Conservation (phyloP, 92 coral and sea anemone species). For the Parazoanthus atlanticus region DNA sequence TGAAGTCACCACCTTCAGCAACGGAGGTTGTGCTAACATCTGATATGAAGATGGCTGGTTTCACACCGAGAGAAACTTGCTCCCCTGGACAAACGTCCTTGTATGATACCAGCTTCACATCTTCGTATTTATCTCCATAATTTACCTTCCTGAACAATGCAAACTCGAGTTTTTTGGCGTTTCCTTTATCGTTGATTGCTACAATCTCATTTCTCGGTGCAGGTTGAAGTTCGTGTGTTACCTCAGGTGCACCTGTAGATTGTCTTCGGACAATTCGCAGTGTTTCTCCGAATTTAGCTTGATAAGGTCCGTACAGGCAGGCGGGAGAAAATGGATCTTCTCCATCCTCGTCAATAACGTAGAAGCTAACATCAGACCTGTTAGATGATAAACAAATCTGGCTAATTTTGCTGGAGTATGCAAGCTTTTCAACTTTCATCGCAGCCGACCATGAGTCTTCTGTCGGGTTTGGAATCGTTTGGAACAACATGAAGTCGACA, state of each 20-base stretch:
- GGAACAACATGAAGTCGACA: conserved; percentile 19
- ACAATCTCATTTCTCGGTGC: background rate
- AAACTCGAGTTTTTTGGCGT: conserved; percentile 4
- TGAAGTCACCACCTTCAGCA: conserved; percentile 19
- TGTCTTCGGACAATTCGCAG: conserved; percentile 19
- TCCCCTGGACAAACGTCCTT: conserved; percentile 5
- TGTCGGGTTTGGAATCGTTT: background rate
- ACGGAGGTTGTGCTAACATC: conserved; percentile 9
- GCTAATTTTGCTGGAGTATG: background rate
- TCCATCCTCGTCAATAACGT: conserved; percentile 1
- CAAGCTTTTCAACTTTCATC: conserved; percentile 15
- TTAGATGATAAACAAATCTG: background rate
- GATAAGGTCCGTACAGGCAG: conserved; percentile 3
- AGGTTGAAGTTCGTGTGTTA: background rate
- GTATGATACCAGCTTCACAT: conserved; percentile 16
- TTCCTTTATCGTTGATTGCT: conserved; percentile 14
- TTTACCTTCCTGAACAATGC: conserved; percentile 3
- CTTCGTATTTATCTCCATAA: background rate
- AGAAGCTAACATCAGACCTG: background rate
- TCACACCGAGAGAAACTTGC: background rate
- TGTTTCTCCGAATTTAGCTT: background rate
- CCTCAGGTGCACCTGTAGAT: background rate
- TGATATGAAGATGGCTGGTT: conserved; percentile 2
- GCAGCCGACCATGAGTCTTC: conserved; percentile 9
- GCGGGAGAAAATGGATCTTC: background rate